A percentile compares a stretch with the other conserved stretches of the same genome.
Conservation (phyloP, 2,113 vertebrate genomes). For the Strigops habroptila region DNA sequence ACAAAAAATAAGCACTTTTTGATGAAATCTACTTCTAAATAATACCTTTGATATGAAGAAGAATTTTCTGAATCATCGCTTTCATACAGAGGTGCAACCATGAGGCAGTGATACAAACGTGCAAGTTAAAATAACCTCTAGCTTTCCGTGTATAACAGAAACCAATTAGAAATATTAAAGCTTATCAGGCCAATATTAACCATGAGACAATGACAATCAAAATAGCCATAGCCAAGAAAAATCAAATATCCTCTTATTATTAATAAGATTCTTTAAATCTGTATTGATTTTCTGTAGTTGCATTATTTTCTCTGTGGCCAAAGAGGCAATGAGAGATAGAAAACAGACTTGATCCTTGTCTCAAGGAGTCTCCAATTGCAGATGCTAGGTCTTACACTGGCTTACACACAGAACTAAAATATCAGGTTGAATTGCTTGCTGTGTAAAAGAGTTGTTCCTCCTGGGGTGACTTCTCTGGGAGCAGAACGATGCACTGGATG, state of each 20-base stretch:
- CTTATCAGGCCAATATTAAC: neutral
- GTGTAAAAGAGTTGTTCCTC: neutral
- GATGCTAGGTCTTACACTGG: neutral
- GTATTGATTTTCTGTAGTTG: neutral
- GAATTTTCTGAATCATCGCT: neutral
- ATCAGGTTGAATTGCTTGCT: neutral
- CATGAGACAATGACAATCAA: neutral
- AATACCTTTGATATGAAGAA: neutral
- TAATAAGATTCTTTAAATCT: neutral
- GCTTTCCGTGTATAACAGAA: neutral
- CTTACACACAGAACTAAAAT: neutral
- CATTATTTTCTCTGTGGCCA: neutral
- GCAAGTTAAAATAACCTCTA: neutral
- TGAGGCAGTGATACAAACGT: neutral
- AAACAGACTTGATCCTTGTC: neutral
- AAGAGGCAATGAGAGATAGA: neutral
- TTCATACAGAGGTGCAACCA: neutral
- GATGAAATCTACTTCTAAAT: neutral
- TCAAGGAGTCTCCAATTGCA: neutral
- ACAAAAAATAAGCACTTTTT: neutral
- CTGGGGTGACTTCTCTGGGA: neutral
- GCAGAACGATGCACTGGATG: neutral
- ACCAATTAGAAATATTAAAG: neutral
- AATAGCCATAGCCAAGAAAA: neutral
- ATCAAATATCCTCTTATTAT: neutral